Evolutionary conservation across 2,113 vertebrate species (phyloP), one percentile per base, ranked within the genome.

Genomic region (Sceloporus tristichus): DNA sequence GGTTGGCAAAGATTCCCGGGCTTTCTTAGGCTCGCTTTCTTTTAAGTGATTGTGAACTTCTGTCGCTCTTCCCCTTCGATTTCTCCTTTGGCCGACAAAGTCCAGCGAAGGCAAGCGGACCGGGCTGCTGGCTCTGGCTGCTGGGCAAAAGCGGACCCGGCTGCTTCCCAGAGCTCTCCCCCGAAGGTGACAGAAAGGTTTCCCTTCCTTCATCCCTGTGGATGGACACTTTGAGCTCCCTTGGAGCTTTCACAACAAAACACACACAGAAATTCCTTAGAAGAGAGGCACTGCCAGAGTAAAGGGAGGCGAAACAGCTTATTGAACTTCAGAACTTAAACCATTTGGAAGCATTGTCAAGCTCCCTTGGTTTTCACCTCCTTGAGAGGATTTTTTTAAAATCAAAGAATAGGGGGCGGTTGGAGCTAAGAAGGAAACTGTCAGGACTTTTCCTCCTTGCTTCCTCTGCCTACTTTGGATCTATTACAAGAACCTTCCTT

Each of bases 401-500:
- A 8, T 18, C 62, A 86, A 93, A 18, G 82, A 91, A 89, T 29
- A 54, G 87, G 87, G 85, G 29, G 29, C 9, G 21, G 91, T 94
- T 93, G 94, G 95, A 92, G 94, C 86, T 91, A 83, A 73, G 79
- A 84, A 90, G 90, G 91, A 93, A 91, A 94, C 94, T 48, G n/a
- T 90, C 93, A 93, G 92, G 82, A 85, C 92, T 86, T 90, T 89
- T 91, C 92, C 66, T 34, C 13, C 88, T 86, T 7, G 5, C 48
- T 48, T 59, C 23, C 48, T 89, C 88, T 84, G 82, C 85, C 92
- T 88, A 91, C 87, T 95, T 96, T 92, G 96, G 96, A 96, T 97
- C 95, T 9, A 87, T 96, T 96, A 97, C 96, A 92, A 95, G 93
- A 92, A 89, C 77, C 93, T 96, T 97, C 94, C 90, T 92, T 94